phyloP scores from a whole-genome alignment of 2,113 vertebrate genomes.

The Acrocephalus arundinaceus region DNA sequence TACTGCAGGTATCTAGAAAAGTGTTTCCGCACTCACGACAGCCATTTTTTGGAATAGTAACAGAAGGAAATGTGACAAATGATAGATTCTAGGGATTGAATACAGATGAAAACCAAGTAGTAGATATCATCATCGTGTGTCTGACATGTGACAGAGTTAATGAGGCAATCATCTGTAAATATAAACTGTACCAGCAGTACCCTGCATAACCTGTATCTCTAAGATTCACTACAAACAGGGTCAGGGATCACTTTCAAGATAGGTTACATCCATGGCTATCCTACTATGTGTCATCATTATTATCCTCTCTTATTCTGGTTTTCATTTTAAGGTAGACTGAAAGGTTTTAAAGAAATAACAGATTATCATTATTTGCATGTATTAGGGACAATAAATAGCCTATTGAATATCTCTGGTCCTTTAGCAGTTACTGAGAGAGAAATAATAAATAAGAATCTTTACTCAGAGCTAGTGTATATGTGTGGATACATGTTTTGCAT shows the following conservation, averaged over 20 bases:
- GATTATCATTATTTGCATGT: fast-evolving
- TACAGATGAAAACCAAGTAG: neutral
- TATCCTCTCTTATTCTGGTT: neutral
- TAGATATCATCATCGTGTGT: neutral
- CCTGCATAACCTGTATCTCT: neutral
- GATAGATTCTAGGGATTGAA: neutral
- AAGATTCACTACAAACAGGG: neutral
- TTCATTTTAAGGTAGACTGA: neutral
- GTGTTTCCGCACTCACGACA: neutral
- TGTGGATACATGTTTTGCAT: neutral
- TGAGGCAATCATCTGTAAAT: neutral
- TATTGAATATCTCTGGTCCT: neutral
- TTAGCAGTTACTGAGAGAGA: neutral
- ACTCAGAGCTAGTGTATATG: neutral
- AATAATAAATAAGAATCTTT: neutral
- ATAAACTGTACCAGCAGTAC: neutral
- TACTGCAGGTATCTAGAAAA: neutral
- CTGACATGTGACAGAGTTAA: neutral
- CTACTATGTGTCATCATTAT: neutral
- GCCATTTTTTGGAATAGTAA: neutral
- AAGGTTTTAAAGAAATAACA: neutral
- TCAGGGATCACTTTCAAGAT: neutral
- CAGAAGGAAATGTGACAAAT: neutral
- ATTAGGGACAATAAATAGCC: neutral
- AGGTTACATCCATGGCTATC: neutral